Base-by-base conservation (phyloP, 2,113 vertebrate species). In the Tangachromis dhanisi region DNA sequence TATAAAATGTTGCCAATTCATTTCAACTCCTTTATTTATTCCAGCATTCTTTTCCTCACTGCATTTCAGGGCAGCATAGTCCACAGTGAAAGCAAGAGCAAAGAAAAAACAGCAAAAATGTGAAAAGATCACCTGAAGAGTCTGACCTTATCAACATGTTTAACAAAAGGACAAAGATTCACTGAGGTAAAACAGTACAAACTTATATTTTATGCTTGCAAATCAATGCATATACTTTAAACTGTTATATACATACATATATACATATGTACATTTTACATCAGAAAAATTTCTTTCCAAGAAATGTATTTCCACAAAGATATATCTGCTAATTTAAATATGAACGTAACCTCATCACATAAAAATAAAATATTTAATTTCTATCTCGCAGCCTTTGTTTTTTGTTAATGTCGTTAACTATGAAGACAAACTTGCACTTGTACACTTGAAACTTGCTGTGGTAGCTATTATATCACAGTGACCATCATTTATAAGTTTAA, bases 301-400 rank as follows among this genome's bases (percentile, higher is more conserved):
- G n/a, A 9, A 24, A 8, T 71, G 38, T 26, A 2, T 26, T 73
- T 73, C 66, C 40, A 26, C 68, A 45, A 47, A 47, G 5, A 17
- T 1, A 47, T 47, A 47, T 47, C 14, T 47, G 40, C 68, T 73
- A 26, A 73, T 73, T 16, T 26, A 0, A 73, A 76, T 76, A 49
- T 76, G 16, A 76, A 49, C 3, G 2, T 19, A 76, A 49, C 24
- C 21, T 19, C 24, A 73, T 24, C 14, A 49, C 14, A 29, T 47
- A 47, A 66, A 66, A 66, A 47, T 29, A 42, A 66, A n/a, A 29
- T 2, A 19, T 49, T 47, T 49, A 8, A 29, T 76, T 26, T 73
- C 4, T 29, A 29, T 17, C 24, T 76, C 2, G 2, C 24, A 8
- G 24, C 16, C 2, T 0, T 76, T 76, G 6, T 2, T 29, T 49